A percentile compares a stretch with the other conserved stretches of the same genome.
These are phyloP conservation scores for Serranus cabrilla DNA, from an alignment of 2,797 vertebrate species.

Conservation along the genomic window DNA sequence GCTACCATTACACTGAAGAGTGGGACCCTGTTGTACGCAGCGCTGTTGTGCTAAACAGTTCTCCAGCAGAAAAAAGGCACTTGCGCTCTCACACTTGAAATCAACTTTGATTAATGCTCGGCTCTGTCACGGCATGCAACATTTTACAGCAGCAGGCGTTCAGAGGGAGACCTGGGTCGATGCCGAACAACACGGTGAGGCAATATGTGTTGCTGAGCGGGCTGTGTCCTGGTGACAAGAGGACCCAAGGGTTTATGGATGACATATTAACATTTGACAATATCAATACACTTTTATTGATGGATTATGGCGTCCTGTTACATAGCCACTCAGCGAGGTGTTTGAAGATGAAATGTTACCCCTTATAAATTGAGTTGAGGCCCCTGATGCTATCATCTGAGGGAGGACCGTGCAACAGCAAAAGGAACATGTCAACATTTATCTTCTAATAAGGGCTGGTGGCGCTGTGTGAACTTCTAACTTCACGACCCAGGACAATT, in stretches of 20 bases:
- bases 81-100: conserved; percentile 74
- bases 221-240: conserved; percentile 62
- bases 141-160: conserved; percentile 67
- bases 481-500: conserved; percentile 39
- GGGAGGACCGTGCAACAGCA: conserved; percentile 44
- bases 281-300: conserved; percentile 80
- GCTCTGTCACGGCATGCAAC: conserved; percentile 64
- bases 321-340: conserved; percentile 54
- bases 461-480: conserved; percentile 44
- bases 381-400: conserved; percentile 64
- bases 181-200: conserved; percentile 57
- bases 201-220: conserved; percentile 49
- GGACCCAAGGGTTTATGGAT: conserved; percentile 76
- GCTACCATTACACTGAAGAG: conserved; percentile 83
- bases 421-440: conserved; percentile 71
- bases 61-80: conserved; percentile 74
- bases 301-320: conserved; percentile 68
- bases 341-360: conserved; percentile 76
- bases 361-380: conserved; percentile 60
- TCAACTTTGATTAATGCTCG: conserved; percentile 83
- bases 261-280: conserved; percentile 83
- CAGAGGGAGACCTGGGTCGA: conserved; percentile 65
- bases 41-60: conserved; percentile 83
- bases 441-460: conserved; percentile 44
- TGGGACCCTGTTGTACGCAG: conserved; percentile 69